Evolutionary conservation across 2,888 invertebrate species (phyloP).

Genomic region (Neria commutata): DNA sequence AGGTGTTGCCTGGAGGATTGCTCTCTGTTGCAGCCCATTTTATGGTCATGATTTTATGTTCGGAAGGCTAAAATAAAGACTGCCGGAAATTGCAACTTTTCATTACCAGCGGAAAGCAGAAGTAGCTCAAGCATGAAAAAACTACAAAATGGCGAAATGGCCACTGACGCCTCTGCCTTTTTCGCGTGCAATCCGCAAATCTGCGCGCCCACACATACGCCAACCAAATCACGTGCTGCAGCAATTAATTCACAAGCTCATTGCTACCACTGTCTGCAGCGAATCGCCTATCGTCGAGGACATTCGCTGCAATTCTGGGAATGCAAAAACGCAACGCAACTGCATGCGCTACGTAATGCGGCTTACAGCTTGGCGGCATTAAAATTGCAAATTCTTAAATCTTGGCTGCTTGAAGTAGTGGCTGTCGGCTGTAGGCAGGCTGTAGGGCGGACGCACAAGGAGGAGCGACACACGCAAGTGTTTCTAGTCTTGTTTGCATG

Average conservation of each 20-base stretch:
- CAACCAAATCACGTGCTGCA: conserved; percentile 46
- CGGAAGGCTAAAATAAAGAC: background rate
- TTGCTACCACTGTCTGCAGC: conserved; percentile 33
- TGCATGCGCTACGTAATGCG: background rate
- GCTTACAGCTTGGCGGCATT: conserved; percentile 29
- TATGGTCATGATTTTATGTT: background rate
- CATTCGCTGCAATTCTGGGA: conserved; percentile 47
- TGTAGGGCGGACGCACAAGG: background rate
- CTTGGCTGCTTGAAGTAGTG: conserved; percentile 38
- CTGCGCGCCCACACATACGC: background rate
- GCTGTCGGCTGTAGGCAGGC: background rate
- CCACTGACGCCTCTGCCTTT: background rate
- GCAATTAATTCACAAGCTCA: conserved; percentile 53
- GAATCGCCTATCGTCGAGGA: conserved; percentile 51
- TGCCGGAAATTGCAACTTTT: too few species aligned
- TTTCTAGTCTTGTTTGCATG: conserved; percentile 51
- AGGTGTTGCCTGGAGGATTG: too few species aligned
- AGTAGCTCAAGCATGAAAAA: too few species aligned
- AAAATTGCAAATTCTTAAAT: conserved; percentile 44
- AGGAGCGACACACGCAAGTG: conserved; percentile 36
- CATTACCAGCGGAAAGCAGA: too few species aligned
- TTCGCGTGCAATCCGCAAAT: background rate
- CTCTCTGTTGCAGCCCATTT: too few species aligned
- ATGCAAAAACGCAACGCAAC: conserved; percentile 49
- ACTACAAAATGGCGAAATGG: background rate